Evolutionary conservation across 1,140 invertebrate genomes (phyloP), one percentile per base, ranked within the genome.

Genomic region (Drosophila truncata): DNA sequence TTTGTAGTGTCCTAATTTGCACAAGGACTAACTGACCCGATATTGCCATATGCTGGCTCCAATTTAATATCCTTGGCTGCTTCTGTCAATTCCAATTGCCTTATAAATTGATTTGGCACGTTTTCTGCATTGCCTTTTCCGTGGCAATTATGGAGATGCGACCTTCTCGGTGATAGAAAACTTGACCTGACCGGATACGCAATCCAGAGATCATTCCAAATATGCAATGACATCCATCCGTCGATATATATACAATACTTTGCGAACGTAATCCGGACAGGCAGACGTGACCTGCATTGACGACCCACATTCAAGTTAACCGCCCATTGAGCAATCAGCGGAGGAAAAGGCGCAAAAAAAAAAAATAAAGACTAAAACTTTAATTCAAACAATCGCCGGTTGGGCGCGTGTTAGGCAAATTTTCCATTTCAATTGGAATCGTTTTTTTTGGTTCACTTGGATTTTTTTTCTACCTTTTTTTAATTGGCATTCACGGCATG

Each of bases 31-130:
- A 50, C n/a, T 41, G 54, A 41, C 29, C 49, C 18, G 59, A 61
- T 62, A 62, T 25, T 29, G 47, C 35, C 64, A 69, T 46, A 69
- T 71, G 70, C 39, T 55, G 18, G 27, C 35, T 35, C 23, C 42
- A 59, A 50, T 55, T 76, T 58, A 18, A 78, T 69, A 69, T 77
- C 63, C 50, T 55, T 50, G 57, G 37, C 49, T 57, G 59, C 37
- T 70, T 20, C 33, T 58, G 42, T 27, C 49, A 35, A 57, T 49
- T 50, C 60, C 27, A 76, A 88, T 83, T 83, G 83, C 76, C 71
- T 63, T 65, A 85, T 77, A 84, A 87, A 87, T 87, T 87, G 84
- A 77, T 70, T 87, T 87, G 80, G 70, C 80, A 66, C 69, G 69
- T 72, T 59, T 35, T 49, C 42, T 72, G 83, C 70, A 65, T 59